Base-by-base conservation (phyloP, 1,140 invertebrate genomes). In the Triops longicaudatus region DNA sequence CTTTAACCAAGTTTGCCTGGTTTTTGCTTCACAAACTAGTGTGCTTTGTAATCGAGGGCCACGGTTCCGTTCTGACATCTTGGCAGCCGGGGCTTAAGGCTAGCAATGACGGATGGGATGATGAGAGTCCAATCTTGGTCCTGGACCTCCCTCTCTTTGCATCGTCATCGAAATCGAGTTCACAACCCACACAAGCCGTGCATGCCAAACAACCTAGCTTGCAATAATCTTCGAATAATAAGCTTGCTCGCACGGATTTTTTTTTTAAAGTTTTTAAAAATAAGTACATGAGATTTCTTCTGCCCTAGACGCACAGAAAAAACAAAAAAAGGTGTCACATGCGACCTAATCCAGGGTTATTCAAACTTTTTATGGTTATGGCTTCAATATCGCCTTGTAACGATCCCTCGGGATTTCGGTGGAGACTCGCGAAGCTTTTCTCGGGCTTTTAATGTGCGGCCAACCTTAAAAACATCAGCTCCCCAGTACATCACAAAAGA, bases 311-410 rank as follows among this genome's bases (percentile, higher is more conserved):
- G 22, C 50, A 63, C 2, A 22, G 50, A n/a, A 22, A n/a, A 63
- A 63, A 14, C 2, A 37, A 37, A 22, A 63, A 63, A 63, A 63
- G 50, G 50, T 63, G 50, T 63, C n/a, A 63, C 50, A 63, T 63
- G 17, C 50, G 17, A 63, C 50, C 50, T 63, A 63, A 63, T 63
- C 50, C 50, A 22, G 50, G 50, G 50, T 63, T 63, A 63, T 63
- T 63, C 50, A 63, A 63, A 63, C 50, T 63, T 63, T 63, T 63
- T 63, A 63, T 63, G 50, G 50, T 63, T 63, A 63, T 63, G 50
- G 50, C 50, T 63, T 63, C 50, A 63, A 63, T 63, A 63, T 63
- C 50, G 50, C 50, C 50, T 63, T 63, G 50, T 63, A 63, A 63
- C 50, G 50, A 63, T 63, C 50, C 50, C 50, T n/a, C 17, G 22